Evolutionary conservation across 2,797 vertebrate genomes (phyloP).

Genomic region (Intellagama lesueurii): DNA sequence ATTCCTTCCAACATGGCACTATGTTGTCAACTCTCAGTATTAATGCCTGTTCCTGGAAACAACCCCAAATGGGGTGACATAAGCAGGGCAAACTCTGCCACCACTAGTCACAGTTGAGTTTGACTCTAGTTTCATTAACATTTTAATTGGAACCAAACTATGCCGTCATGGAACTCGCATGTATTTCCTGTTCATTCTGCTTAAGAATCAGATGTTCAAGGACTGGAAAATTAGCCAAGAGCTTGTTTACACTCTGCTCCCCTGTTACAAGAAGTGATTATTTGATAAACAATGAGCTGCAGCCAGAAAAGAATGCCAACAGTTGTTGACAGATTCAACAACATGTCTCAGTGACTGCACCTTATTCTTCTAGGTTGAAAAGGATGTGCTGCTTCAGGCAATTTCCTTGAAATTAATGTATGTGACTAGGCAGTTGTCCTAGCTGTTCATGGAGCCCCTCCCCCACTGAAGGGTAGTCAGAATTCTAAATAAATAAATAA

Average conservation of each 20-base stretch:
- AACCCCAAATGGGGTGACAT: conserved; percentile 50
- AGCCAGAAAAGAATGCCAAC: conserved; percentile 49
- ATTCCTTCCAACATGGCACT: neutral
- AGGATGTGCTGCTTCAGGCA: conserved; percentile 36
- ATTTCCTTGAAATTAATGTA: conserved; percentile 44
- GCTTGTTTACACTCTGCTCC: conserved; percentile 69
- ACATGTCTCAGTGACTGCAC: conserved; percentile 50
- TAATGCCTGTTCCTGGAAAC: conserved; percentile 48
- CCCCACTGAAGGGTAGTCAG: conserved; percentile 2
- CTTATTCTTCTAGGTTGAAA: conserved; percentile 14
- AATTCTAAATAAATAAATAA: neutral
- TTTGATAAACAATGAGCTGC: conserved; percentile 70
- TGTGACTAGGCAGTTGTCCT: conserved; percentile 34
- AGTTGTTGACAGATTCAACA: conserved; percentile 56
- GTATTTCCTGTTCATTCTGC: conserved; percentile 62
- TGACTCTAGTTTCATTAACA: conserved; percentile 74
- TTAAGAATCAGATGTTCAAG: conserved; percentile 69
- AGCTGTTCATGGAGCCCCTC: conserved; percentile 31
- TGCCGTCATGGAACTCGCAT: conserved; percentile 67
- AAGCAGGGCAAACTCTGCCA: conserved; percentile 52
- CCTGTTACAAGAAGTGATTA: conserved; percentile 73
- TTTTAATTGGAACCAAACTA: conserved; percentile 73
- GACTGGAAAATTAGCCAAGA: conserved; percentile 74
- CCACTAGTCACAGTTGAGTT: conserved; percentile 60
- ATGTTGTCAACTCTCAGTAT: conserved; percentile 43